Conservation (phyloP, 2,797 vertebrate species). For the Spondyliosoma cantharus region DNA sequence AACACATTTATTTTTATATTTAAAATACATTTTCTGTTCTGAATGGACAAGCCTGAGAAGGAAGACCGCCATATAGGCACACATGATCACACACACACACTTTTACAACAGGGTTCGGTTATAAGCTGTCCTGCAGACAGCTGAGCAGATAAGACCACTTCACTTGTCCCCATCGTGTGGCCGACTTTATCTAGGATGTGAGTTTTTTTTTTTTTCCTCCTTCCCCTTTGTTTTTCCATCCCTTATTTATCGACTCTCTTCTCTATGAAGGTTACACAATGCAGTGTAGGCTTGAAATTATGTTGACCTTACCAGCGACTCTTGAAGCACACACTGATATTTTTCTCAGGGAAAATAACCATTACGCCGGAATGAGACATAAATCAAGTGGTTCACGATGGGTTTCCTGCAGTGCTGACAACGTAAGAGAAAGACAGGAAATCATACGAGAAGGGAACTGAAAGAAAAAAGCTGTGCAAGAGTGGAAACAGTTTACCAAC, state of each 20-base stretch:
- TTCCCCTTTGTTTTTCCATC: slow-evolving; percentile 51
- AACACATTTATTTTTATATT: background rate
- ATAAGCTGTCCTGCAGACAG: slow-evolving; percentile 68
- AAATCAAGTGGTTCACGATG: slow-evolving; percentile 57
- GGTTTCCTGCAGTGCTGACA: slow-evolving; percentile 23
- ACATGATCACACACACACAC: background rate
- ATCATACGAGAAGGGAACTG: slow-evolving; percentile 18
- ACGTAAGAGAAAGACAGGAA: slow-evolving; percentile 15
- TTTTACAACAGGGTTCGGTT: slow-evolving; percentile 39
- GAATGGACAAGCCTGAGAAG: background rate
- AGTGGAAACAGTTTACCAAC: slow-evolving; percentile 7
- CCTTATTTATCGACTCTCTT: slow-evolving; percentile 78
- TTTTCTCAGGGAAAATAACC: slow-evolving; percentile 69
- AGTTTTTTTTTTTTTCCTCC: slow-evolving; percentile 48
- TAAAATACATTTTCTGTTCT: slow-evolving; percentile 1
- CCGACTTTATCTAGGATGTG: slow-evolving; percentile 77
- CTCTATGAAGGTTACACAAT: slow-evolving; percentile 77
- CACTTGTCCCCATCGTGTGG: slow-evolving; percentile 68
- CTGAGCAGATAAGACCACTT: slow-evolving; percentile 71
- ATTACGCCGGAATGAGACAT: slow-evolving; percentile 62
- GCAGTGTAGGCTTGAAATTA: slow-evolving; percentile 63
- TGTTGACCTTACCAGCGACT: slow-evolving; percentile 66
- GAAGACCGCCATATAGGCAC: background rate
- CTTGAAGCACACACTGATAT: slow-evolving; percentile 47
- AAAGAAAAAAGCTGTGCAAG: background rate